phyloP scores from a whole-genome alignment of 1,140 invertebrate genomes.

The Branchinecta lynchi region DNA sequence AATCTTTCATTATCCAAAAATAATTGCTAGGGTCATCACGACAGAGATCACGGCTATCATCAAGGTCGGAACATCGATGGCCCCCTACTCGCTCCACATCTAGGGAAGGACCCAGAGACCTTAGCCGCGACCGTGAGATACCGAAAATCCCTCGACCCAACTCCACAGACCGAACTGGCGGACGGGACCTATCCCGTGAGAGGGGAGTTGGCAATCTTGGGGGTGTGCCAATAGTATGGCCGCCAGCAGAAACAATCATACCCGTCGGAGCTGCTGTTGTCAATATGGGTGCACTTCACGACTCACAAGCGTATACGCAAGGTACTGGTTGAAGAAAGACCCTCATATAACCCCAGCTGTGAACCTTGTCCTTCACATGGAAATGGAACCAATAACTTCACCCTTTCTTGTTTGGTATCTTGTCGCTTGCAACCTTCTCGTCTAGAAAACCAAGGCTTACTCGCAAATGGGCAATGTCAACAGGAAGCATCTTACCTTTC shows the following conservation, averaged over 20 bases:
- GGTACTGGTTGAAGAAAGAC: neutral
- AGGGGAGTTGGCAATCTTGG: neutral
- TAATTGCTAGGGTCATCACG: too few relatives aligned
- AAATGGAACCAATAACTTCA: too few relatives aligned
- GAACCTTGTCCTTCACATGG: too few relatives aligned
- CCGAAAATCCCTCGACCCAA: neutral
- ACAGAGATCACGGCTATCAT: too few relatives aligned
- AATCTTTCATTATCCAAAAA: too few relatives aligned
- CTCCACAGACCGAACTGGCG: neutral
- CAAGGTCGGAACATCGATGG: neutral
- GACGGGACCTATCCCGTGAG: neutral
- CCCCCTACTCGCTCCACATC: neutral
- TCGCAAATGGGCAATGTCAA: too few relatives aligned
- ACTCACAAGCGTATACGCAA: neutral
- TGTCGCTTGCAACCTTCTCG: too few relatives aligned
- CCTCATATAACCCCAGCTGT: too few relatives aligned
- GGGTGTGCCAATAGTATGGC: neutral
- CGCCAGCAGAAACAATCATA: neutral
- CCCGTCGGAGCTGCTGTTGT: neutral
- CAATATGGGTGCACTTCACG: neutral
- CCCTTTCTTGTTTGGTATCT: too few relatives aligned
- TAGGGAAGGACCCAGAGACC: neutral
- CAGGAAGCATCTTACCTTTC: too few relatives aligned
- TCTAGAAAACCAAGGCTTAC: too few relatives aligned
- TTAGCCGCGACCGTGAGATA: neutral